Conservation (phyloP, 2,797 vertebrate species). For the Chelonia mydas region DNA sequence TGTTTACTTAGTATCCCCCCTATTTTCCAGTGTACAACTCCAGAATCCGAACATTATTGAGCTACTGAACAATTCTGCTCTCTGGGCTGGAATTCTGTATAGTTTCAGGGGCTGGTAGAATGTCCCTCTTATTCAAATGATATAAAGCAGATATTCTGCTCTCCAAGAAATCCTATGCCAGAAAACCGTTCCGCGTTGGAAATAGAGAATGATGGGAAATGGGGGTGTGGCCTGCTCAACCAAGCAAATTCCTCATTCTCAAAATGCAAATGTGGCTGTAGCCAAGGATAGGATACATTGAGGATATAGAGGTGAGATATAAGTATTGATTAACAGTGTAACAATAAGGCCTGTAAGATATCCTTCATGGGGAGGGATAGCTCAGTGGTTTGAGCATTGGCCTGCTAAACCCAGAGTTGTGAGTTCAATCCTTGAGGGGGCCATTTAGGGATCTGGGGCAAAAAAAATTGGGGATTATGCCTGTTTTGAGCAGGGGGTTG, state of each 20-base stretch:
- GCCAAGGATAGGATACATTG: not conserved
- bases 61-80: not conserved
- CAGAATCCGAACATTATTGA: not conserved
- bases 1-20: not conserved
- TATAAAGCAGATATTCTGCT: not conserved
- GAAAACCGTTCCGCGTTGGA: not conserved
- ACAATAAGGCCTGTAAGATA: not conserved
- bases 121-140: not conserved
- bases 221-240: no score
- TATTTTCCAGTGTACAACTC: not conserved
- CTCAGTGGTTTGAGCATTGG: no score
- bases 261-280: not conserved
- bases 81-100: no score
- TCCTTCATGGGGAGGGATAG: no score
- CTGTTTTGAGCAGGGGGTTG: no score
- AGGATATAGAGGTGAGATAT: not conserved
- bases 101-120: not conserved
- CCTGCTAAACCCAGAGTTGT: no score
- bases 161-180: not conserved
- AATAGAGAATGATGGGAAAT: not conserved
- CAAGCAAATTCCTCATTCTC: no score
- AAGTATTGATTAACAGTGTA: not conserved
- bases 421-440: no score
- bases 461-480: no score
- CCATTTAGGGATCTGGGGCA: no score